Evolutionary conservation across 2,888 invertebrate species (phyloP).

Genomic region (Calliopum simillimum): DNA sequence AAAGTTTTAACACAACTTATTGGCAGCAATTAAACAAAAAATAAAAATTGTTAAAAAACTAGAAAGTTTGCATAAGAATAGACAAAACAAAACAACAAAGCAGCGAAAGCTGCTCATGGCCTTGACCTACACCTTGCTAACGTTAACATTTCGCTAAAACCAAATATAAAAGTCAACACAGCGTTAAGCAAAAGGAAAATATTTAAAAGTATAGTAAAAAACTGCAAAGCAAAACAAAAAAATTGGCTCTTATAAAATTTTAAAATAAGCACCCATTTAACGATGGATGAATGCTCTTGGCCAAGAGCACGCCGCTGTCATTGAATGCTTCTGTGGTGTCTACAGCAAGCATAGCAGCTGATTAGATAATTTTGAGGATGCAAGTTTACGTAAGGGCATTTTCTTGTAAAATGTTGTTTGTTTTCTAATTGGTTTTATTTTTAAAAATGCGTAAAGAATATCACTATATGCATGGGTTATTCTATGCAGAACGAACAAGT

Average conservation of each 20-base stretch:
- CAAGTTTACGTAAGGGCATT: constrained; percentile 18
- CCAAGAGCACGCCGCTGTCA: constrained; percentile 1
- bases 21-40: neutral
- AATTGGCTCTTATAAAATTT: no score
- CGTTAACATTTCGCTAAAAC: constrained; percentile 26
- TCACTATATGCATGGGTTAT: no score
- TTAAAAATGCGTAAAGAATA: neutral
- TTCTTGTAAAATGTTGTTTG: neutral
- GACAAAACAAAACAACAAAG: constrained; percentile 15
- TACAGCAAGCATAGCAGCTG: constrained; percentile 35
- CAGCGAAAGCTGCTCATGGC: constrained; percentile 32
- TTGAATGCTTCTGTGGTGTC: constrained; percentile 36
- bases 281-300: constrained; percentile 15
- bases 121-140: constrained; percentile 47
- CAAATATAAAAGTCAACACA: constrained; percentile 2
- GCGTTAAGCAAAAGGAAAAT: neutral
- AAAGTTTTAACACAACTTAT: neutral
- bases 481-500: no score
- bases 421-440: neutral
- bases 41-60: neutral
- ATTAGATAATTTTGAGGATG: constrained; percentile 53
- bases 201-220: neutral
- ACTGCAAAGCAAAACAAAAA: constrained; percentile 3
- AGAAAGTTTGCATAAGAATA: neutral
- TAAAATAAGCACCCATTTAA: neutral